phyloP scores from a whole-genome alignment of 1,140 invertebrate species.

The Neoseiulus cucumeris region DNA sequence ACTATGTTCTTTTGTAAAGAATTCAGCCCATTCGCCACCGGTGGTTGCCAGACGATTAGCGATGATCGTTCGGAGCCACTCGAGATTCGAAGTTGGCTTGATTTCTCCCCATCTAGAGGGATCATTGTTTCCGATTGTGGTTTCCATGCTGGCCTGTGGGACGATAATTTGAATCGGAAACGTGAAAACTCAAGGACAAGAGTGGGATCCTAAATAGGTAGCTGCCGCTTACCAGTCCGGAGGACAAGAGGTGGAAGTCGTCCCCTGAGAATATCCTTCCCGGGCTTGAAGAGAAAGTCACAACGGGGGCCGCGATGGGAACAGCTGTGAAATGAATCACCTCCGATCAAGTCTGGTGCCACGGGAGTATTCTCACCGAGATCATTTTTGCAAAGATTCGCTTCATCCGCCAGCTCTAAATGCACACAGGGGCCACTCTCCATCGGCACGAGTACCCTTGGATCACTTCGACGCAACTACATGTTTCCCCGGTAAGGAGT shows the following conservation, averaged over 20 bases:
- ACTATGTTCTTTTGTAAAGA: constrained; percentile 43
- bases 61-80: constrained; percentile 57
- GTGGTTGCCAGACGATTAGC: constrained; percentile 56
- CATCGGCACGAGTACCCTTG: too few relatives aligned
- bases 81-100: constrained; percentile 37
- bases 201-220: too few relatives aligned
- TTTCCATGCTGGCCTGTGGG: constrained; percentile 37
- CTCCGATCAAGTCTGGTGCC: too few relatives aligned
- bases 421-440: too few relatives aligned
- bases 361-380: too few relatives aligned
- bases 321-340: not conserved
- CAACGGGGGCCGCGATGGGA: constrained; percentile 39
- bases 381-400: too few relatives aligned
- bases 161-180: too few relatives aligned
- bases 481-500: too few relatives aligned
- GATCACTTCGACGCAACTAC: too few relatives aligned
- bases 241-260: constrained; percentile 54
- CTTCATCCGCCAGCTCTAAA: too few relatives aligned
- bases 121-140: constrained; percentile 51
- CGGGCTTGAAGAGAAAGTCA: constrained; percentile 69
- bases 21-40: constrained; percentile 45
- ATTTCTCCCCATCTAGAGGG: constrained; percentile 37
- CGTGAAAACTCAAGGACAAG: constrained; percentile 13
- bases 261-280: constrained; percentile 64
- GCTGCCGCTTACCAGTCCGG: constrained; percentile 42